Evolutionary conservation across 2,113 vertebrate genomes (phyloP), one percentile per base, ranked within the genome.

Genomic region (Scalopus aquaticus): DNA sequence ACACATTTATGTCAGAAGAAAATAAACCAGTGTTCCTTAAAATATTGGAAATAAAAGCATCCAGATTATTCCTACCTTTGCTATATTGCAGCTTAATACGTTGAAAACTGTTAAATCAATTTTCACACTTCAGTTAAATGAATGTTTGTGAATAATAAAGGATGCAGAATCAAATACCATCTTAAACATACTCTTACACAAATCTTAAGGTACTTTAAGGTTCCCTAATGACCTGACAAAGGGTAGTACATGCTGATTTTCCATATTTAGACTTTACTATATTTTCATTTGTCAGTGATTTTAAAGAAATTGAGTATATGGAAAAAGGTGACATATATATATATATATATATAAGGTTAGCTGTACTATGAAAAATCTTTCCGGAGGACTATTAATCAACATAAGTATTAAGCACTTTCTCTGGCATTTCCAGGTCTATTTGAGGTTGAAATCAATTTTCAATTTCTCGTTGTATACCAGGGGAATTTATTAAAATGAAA

Each of bases 231-330:
- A 15, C n/a, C 19, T 67, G 42, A 39, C 67, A 69, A 92, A 26
- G 62, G 86, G 64, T 88, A 37, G 88, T 84, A 17, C 49, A 15
- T 42, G 72, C 37, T 93, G 0, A 60, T 30, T 37, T 74, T 92
- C 20, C 17, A 22, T 93, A 67, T 46, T 37, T 87, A 88, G 39
- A 42, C 54, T 32, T 89, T 72, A 73, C 49, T 11, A n/a, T 65
- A 65, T 69, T 90, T 93, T 92, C 32, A 94, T 88, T 62, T 78
- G 62, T 30, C 78, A 85, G 79, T 69, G 35, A n/a, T 79, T 95
- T 93, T 92, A 84, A 93, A 82, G 15, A 96, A 78, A 90, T n/a
- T 69, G 49, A 84, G 26, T 32, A 16, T 39, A 32, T 72, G 39
- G 32, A 17, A 65, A 80, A 95, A 72, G 20, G 58, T 94, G 24